phyloP scores from a whole-genome alignment of 2,113 vertebrate genomes.

The Seriola quinqueradiata region DNA sequence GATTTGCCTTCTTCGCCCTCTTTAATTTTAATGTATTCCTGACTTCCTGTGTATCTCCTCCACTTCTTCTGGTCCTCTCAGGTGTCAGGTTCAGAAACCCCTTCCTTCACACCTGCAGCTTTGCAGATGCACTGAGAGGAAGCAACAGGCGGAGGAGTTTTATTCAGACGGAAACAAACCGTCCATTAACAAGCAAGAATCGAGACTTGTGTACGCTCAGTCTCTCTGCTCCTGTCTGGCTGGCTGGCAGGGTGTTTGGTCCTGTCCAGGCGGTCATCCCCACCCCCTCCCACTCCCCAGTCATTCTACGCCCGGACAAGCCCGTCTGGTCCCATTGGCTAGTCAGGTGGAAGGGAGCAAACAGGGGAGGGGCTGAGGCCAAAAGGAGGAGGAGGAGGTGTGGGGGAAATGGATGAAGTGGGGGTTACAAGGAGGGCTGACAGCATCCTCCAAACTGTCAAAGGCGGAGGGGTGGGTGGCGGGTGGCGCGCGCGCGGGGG shows the following conservation, averaged over 20 bases:
- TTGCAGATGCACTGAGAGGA: conserved; percentile 21
- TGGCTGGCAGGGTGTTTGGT: conserved; percentile 60
- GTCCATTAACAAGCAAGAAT: background rate
- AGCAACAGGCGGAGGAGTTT: conserved; percentile 5
- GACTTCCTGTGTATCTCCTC: conserved; percentile 9
- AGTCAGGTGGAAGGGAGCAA: conserved; percentile 70
- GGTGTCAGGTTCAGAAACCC: conserved; percentile 1
- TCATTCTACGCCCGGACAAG: conserved; percentile 57
- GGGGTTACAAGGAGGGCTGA: conserved; percentile 18
- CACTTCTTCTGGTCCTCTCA: conserved; percentile 5
- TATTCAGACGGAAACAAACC: conserved; percentile 9
- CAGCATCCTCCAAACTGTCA: conserved; percentile 50
- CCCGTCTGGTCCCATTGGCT: conserved; percentile 71
- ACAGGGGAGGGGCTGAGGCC: conserved; percentile 57
- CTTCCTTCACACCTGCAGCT: conserved; percentile 19
- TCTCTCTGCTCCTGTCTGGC: conserved; percentile 27
- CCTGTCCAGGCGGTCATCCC: conserved; percentile 49
- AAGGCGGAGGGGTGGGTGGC: background rate
- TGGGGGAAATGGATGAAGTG: conserved; percentile 6
- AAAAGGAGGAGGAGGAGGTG: conserved; percentile 10
- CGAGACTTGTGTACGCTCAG: background rate
- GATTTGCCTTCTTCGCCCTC: background rate
- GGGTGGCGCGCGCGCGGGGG: too few species aligned
- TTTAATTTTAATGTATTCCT: background rate
- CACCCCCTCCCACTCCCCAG: conserved; percentile 34